Conservation (phyloP, 35 echinoderm and acorn worm genomes). For the Stichopus chloronotus region DNA sequence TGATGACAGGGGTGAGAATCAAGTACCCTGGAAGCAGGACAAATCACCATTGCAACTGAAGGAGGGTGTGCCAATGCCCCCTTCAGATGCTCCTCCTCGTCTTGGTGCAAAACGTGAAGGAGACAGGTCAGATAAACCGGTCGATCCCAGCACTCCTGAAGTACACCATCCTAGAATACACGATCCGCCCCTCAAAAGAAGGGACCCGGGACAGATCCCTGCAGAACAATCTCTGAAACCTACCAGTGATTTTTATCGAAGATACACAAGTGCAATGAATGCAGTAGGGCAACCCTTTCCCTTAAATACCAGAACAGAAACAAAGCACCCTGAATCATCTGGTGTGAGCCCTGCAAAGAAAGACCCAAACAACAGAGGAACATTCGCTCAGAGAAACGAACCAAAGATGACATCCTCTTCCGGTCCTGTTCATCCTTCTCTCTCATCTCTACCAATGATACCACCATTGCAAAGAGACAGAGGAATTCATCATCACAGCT, state of each 20-base stretch:
- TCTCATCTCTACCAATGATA: not conserved
- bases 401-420: not conserved
- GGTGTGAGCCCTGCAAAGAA: not conserved
- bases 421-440: not conserved
- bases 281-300: not conserved
- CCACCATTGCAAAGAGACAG: conserved; percentile 36
- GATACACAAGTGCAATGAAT: conserved; percentile 37
- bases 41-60: not conserved
- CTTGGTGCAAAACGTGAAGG: not conserved
- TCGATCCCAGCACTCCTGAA: not conserved
- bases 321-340: not conserved
- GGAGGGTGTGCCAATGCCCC: not conserved
- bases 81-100: not conserved
- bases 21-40: not conserved
- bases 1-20: not conserved
- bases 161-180: not conserved
- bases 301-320: not conserved
- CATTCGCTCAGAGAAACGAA: not conserved
- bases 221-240: conserved; percentile 40
- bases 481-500: not conserved
- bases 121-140: not conserved
- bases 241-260: conserved; percentile 2
- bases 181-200: not conserved
- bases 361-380: not conserved
- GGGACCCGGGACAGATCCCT: not conserved